Conservation (phyloP, 2,113 vertebrate genomes). For the Psilopsiagon aymara region DNA sequence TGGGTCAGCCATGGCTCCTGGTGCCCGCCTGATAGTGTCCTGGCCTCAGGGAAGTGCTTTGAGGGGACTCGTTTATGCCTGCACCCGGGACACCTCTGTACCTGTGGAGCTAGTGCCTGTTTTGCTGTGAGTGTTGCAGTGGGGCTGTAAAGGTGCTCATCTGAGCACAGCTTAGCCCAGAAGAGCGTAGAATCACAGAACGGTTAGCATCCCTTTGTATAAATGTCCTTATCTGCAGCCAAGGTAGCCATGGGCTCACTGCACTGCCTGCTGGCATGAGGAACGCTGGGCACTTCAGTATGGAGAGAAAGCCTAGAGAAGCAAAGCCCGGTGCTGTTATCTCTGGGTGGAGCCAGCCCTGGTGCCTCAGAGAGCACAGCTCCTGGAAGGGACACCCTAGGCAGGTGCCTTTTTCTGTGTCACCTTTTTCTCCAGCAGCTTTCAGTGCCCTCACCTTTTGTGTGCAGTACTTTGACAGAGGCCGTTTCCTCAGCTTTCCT, state of each 20-base stretch:
- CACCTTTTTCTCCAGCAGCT: background rate
- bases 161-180: background rate
- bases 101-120: background rate
- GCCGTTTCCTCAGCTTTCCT: background rate
- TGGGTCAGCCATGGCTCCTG: accelerated
- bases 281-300: background rate
- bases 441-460: background rate
- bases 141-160: background rate
- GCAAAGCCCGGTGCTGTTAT: background rate
- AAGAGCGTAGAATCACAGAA: background rate
- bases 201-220: background rate
- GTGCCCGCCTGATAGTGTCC: background rate
- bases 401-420: background rate
- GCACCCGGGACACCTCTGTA: background rate
- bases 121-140: background rate
- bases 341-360: slow-evolving; percentile 5
- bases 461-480: background rate
- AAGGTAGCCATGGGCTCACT: accelerated
- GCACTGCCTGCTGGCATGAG: accelerated
- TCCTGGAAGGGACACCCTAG: background rate
- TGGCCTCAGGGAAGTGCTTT: accelerated
- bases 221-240: background rate
- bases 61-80: background rate
- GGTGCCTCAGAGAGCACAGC: background rate
- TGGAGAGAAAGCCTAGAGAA: background rate